Conservation (phyloP, 2,797 vertebrate species). For the Brachyrhaphis roseni region DNA sequence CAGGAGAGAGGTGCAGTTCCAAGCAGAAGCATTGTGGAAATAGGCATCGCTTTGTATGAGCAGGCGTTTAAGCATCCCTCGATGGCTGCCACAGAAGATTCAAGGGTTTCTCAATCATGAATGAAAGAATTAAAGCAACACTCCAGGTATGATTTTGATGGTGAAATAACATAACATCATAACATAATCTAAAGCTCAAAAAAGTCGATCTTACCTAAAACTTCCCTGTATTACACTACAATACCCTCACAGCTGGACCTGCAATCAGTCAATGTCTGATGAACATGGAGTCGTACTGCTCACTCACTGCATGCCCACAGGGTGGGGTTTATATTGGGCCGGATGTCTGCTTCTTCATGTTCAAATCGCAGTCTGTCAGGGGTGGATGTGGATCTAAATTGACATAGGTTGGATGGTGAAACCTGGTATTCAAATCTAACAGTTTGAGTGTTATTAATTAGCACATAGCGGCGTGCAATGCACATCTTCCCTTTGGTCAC, state of each 20-base stretch:
- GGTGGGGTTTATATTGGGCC: constrained; percentile 3
- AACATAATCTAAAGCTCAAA: too few relatives aligned
- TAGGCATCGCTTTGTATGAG: too few relatives aligned
- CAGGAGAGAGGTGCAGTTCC: too few relatives aligned
- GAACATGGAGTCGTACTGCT: constrained; percentile 1
- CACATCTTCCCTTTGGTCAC: not conserved
- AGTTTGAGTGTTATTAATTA: not conserved
- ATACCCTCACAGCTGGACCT: not conserved
- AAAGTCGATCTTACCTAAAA: too few relatives aligned
- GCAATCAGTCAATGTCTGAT: not conserved
- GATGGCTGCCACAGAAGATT: too few relatives aligned
- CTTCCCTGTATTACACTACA: not conserved
- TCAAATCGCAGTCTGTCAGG: not conserved
- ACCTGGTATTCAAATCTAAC: not conserved
- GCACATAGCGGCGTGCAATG: not conserved
- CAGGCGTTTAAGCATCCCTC: too few relatives aligned
- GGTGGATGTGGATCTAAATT: constrained; percentile 2
- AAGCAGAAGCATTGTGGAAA: too few relatives aligned
- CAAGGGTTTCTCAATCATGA: too few relatives aligned
- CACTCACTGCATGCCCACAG: not conserved
- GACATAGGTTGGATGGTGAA: not conserved
- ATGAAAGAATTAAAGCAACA: too few relatives aligned
- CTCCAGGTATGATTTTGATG: too few relatives aligned
- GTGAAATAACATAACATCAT: too few relatives aligned
- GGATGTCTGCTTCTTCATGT: constrained; percentile 7